Base-by-base conservation (phyloP, 2,113 vertebrate genomes). In the Sebastes fasciatus region DNA sequence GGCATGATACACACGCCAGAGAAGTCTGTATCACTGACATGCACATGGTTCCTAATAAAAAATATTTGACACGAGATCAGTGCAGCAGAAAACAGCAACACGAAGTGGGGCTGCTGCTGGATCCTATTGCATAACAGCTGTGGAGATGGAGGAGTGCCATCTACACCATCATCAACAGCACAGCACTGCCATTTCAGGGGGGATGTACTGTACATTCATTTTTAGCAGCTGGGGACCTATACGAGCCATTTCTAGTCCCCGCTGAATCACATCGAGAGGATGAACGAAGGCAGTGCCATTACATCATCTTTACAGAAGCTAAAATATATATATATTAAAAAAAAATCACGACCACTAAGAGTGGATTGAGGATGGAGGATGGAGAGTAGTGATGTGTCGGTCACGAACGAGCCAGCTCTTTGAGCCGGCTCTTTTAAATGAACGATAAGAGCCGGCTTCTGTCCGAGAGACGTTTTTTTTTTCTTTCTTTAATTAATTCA, bases 61-160 rank as follows among this genome's bases (percentile, higher is more conserved):
- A 26, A 26, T 26, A 26, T 26, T 26, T 26, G 26, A 26, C 49
- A 6, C 16, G 5, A 60, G 57, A 83, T 86, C 76, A 60, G 68
- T 49, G 79, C 75, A 80, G 74, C 6, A 77, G 6, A 62, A 26
- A 73, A 52, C 91, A 79, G 85, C 74, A 73, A 69, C 75, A 43
- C 43, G 74, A n/a, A 70, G 84, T 76, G 76, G 76, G 82, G 26
- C 26, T 26, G 26, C 81, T 88, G 88, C 64, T 85, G 83, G 70
- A 70, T 86, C 70, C 74, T 72, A 72, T 93, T 94, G 88, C 93
- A 86, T 94, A 94, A 94, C 89, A 92, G 87, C 91, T 92, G 91
- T 85, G 80, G 75, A 60, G 54, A 82, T 86, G 87, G 90, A 87
- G 74, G 82, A 85, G 80, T 79, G 88, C 82, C 87, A 88, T 79